phyloP scores from a whole-genome alignment of 2,113 vertebrate species.

The Thunnus thynnus region DNA sequence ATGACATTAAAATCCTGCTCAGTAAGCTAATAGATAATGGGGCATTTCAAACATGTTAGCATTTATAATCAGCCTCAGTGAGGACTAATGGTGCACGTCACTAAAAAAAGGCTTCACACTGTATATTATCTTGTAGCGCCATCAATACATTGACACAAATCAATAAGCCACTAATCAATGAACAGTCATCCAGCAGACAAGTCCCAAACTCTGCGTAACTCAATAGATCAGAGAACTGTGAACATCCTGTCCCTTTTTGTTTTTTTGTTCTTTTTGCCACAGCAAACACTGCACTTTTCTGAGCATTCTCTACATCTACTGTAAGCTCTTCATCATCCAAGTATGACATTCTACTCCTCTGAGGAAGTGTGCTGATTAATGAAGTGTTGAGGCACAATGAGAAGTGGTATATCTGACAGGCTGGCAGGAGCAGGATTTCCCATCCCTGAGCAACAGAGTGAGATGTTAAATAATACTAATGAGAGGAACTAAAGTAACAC shows the following conservation, averaged over 20 bases:
- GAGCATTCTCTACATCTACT: slow-evolving; percentile 15
- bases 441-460: slow-evolving; percentile 44
- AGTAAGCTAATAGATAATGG: slow-evolving; percentile 25
- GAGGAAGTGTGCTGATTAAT: slow-evolving; percentile 52
- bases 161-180: slow-evolving; percentile 21
- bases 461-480: slow-evolving; percentile 73
- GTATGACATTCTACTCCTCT: slow-evolving; percentile 23
- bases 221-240: not conserved
- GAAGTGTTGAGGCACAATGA: slow-evolving; percentile 57
- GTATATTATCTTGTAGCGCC: slow-evolving; percentile 7
- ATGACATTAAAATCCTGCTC: slow-evolving; percentile 3
- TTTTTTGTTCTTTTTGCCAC: no score
- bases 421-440: slow-evolving; percentile 46
- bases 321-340: slow-evolving; percentile 1
- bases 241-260: not conserved
- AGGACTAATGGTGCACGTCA: slow-evolving; percentile 1
- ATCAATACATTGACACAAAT: slow-evolving; percentile 38
- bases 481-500: slow-evolving; percentile 50
- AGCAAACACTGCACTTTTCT: slow-evolving; percentile 21
- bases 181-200: slow-evolving; percentile 1
- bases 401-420: slow-evolving; percentile 63
- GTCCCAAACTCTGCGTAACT: not conserved
- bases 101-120: not conserved
- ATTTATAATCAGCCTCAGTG: slow-evolving; percentile 2
- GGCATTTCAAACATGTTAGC: not conserved